These are phyloP conservation scores for Elgaria multicarinata DNA, from an alignment of 2,113 vertebrate species.

Conservation along the genomic window DNA sequence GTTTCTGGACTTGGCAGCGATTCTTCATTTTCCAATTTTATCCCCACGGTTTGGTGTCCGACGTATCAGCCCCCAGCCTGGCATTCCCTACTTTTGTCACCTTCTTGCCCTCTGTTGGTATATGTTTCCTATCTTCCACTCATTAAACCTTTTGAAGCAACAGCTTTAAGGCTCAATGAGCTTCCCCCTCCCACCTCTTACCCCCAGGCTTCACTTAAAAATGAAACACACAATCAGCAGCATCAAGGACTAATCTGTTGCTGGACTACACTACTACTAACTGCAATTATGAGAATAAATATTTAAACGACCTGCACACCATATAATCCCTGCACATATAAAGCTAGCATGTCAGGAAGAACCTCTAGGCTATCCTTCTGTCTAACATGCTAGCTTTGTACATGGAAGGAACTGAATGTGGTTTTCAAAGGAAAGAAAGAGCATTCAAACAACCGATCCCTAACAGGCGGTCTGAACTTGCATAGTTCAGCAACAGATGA, in stretches of 20 bases:
- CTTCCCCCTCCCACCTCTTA: background rate
- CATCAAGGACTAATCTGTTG: background rate
- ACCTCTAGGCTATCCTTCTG: background rate
- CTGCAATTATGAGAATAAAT: background rate
- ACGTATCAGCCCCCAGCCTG: background rate
- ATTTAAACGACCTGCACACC: background rate
- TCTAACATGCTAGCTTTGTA: background rate
- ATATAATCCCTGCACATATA: background rate
- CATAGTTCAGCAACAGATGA: background rate
- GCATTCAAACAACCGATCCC: background rate
- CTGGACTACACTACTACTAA: background rate
- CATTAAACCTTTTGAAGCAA: background rate
- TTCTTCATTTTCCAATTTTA: background rate
- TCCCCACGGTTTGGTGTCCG: background rate
- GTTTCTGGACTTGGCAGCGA: background rate
- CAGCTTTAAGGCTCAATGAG: background rate
- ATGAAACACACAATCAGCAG: background rate
- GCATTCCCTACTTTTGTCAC: background rate
- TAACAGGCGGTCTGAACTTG: background rate
- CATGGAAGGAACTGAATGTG: background rate
- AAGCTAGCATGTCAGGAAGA: background rate
- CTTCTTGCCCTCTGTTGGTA: background rate
- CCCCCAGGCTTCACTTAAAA: background rate
- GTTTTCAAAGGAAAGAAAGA: background rate
- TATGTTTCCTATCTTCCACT: background rate